These are phyloP conservation scores for Micrasema minimum DNA, from an alignment of 1,140 invertebrate species.

Conservation along the genomic window DNA sequence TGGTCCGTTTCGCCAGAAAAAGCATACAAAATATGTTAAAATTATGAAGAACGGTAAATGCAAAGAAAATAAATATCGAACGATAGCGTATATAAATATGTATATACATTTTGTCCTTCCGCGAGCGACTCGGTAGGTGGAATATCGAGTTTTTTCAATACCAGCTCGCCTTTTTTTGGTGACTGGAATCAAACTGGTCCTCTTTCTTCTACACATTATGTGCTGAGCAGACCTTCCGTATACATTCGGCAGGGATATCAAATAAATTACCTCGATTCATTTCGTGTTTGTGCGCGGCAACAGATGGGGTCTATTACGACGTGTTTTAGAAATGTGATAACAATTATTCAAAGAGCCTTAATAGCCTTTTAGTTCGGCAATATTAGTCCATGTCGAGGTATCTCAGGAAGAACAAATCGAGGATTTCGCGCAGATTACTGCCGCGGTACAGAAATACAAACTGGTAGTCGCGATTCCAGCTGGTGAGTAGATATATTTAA, in stretches of 20 bases:
- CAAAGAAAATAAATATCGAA: neutral
- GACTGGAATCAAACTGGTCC: slow-evolving; percentile 4
- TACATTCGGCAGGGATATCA: slow-evolving; percentile 1
- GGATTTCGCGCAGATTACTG: neutral
- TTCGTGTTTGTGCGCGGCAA: neutral
- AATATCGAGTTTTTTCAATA: slow-evolving; percentile 6
- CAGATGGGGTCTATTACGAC: neutral
- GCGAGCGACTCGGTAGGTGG: neutral
- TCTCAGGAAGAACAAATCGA: neutral
- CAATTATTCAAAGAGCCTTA: neutral
- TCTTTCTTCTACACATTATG: neutral
- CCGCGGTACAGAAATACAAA: neutral
- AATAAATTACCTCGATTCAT: neutral
- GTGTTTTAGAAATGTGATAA: slow-evolving; percentile 15
- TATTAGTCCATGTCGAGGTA: neutral
- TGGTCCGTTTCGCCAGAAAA: neutral
- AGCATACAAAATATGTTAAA: neutral
- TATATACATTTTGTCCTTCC: neutral
- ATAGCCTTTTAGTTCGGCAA: slow-evolving; percentile 2
- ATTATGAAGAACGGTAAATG: neutral
- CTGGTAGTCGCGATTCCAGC: neutral
- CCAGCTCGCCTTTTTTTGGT: slow-evolving; percentile 9
- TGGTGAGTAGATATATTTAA: neutral
- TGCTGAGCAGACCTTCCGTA: neutral
- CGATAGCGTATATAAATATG: neutral